phyloP scores from a whole-genome alignment of 2,888 invertebrate species.

The Alloscopus bannaensis region DNA sequence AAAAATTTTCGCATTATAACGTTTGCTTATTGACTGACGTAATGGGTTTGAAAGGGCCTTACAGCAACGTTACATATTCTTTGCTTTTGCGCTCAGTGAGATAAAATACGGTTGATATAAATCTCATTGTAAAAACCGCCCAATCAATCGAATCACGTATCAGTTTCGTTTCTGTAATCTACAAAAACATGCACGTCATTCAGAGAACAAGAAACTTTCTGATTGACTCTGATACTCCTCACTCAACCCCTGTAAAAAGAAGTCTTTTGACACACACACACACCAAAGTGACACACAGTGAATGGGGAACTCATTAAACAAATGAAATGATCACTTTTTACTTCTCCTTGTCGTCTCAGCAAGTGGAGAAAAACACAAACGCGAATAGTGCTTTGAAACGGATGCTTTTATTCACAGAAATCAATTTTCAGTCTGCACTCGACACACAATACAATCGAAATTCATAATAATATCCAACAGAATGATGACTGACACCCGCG shows the following conservation, averaged over 20 bases:
- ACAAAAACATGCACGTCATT: background rate
- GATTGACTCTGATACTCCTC: too few relatives aligned
- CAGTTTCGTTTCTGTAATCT: conserved; percentile 26
- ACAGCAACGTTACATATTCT: too few relatives aligned
- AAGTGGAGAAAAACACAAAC: background rate
- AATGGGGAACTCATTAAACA: conserved; percentile 31
- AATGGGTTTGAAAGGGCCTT: too few relatives aligned
- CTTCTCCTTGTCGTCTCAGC: conserved; percentile 1
- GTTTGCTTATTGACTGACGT: too few relatives aligned
- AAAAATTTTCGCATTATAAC: too few relatives aligned
- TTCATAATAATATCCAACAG: too few relatives aligned
- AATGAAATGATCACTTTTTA: conserved; percentile 6
- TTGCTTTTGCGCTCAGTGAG: too few relatives aligned
- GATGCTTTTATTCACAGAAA: conserved; percentile 11
- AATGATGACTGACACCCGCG: too few relatives aligned
- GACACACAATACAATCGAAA: background rate
- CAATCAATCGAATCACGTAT: conserved; percentile 55
- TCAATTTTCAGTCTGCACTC: conserved; percentile 15
- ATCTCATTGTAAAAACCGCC: conserved; percentile 45
- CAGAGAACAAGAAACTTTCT: too few relatives aligned
- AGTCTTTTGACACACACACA: too few relatives aligned
- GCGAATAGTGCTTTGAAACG: background rate
- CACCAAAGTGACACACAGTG: conserved; percentile 4
- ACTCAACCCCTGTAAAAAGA: too few relatives aligned
- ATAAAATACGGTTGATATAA: too few relatives aligned